These are phyloP conservation scores for Ctenopoma kingsleyae DNA, from an alignment of 2,797 vertebrate genomes.

Conservation along the genomic window DNA sequence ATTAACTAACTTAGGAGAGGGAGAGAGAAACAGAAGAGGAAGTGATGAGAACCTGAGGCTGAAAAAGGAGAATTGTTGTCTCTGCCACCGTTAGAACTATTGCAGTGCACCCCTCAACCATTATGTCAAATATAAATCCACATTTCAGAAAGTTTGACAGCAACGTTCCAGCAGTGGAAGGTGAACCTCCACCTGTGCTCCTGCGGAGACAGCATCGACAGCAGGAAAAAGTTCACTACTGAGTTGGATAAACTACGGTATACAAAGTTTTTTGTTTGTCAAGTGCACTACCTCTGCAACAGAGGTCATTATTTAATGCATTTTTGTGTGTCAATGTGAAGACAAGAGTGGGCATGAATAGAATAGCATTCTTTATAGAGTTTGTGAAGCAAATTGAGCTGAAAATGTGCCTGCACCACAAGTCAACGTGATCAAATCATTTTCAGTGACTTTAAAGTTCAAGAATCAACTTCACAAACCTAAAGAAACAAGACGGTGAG, in stretches of 20 bases:
- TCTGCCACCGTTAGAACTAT: constrained; percentile 33
- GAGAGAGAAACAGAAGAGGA: background rate
- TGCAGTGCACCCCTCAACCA: constrained; percentile 42
- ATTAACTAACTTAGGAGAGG: constrained; percentile 38
- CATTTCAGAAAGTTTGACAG: constrained; percentile 51
- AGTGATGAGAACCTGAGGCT: background rate
- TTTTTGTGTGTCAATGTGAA: background rate
- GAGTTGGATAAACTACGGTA: constrained; percentile 19
- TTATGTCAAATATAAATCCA: constrained; percentile 60
- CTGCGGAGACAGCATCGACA: constrained; percentile 7
- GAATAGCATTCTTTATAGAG: background rate
- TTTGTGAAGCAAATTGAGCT: background rate
- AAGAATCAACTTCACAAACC: background rate
- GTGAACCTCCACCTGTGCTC: constrained; percentile 15
- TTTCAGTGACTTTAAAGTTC: background rate
- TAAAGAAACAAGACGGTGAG: too few species aligned
- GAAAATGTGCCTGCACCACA: background rate
- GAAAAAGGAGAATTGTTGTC: constrained; percentile 1
- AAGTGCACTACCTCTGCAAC: constrained; percentile 3
- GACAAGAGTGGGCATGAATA: background rate
- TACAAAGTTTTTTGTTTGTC: constrained; percentile 18
- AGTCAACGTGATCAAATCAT: background rate
- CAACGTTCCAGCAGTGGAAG: constrained; percentile 13
- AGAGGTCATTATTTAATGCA: too few species aligned
- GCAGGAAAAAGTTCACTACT: constrained; percentile 14